Conservation (phyloP, 2,888 invertebrate species). For the Tipula vernalis region DNA sequence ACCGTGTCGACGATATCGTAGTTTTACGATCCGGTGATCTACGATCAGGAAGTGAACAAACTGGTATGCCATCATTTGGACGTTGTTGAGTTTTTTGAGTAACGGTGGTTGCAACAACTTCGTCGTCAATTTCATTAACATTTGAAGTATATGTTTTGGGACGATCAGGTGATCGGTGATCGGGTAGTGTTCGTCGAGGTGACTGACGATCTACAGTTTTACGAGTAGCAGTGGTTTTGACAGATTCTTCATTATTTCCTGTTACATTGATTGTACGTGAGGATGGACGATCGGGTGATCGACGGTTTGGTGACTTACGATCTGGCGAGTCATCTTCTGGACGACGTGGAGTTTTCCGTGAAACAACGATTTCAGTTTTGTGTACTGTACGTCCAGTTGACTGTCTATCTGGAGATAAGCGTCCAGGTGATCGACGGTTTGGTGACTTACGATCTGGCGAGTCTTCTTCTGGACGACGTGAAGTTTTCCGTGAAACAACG, state of each 20-base stretch:
- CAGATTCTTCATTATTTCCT: not conserved
- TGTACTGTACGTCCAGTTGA: no score
- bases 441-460: no score
- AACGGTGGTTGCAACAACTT: not conserved
- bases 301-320: no score
- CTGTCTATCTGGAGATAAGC: no score
- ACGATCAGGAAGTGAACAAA: not conserved
- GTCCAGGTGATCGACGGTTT: no score
- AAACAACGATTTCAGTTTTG: no score
- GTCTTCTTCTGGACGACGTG: no score
- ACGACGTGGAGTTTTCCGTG: no score
- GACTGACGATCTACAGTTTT: not conserved
- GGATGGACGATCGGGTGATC: not conserved
- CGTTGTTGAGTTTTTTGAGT: not conserved
- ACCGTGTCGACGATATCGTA: not conserved
- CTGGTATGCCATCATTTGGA: not conserved
- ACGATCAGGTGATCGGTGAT: constrained; percentile 5
- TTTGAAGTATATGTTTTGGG: not conserved
- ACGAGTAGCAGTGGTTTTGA: not conserved
- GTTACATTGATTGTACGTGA: not conserved
- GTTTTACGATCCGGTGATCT: not conserved
- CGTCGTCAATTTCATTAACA: not conserved
- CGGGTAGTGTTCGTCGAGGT: not conserved
- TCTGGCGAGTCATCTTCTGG: no score
- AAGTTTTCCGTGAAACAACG: no score